Evolutionary conservation across 2,113 vertebrate species (phyloP).

Genomic region (Colius striatus): DNA sequence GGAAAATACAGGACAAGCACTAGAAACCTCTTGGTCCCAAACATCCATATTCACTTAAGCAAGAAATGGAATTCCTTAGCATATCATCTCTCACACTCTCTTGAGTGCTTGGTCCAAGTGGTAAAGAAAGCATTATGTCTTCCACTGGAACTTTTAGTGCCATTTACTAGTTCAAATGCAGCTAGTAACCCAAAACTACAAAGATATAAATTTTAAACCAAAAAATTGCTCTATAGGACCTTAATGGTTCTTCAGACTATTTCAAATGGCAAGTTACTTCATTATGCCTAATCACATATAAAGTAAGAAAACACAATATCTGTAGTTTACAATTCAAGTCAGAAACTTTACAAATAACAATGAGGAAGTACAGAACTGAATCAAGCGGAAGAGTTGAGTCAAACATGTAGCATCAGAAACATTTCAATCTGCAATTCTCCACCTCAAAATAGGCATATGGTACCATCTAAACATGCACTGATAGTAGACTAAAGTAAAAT

Average conservation of each 20-base stretch:
- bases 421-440: background rate
- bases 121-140: background rate
- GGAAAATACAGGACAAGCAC: background rate
- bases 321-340: background rate
- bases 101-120: background rate
- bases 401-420: background rate
- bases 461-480: background rate
- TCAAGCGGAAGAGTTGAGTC: background rate
- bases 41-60: background rate
- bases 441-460: background rate
- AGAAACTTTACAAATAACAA: background rate
- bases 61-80: background rate
- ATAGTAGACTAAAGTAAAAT: background rate
- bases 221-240: background rate
- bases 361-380: background rate
- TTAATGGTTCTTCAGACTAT: background rate
- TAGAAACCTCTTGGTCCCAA: background rate
- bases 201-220: background rate
- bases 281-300: background rate
- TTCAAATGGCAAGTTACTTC: background rate
- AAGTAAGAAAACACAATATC: background rate
- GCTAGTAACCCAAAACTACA: background rate
- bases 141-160: background rate
- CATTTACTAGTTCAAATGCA: background rate
- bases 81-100: background rate